Percentiles rank a stretch among this genome's conserved stretches.
These are phyloP conservation scores for Chrysopa pallens DNA, from an alignment of 1,140 invertebrate genomes.

Conservation along the genomic window DNA sequence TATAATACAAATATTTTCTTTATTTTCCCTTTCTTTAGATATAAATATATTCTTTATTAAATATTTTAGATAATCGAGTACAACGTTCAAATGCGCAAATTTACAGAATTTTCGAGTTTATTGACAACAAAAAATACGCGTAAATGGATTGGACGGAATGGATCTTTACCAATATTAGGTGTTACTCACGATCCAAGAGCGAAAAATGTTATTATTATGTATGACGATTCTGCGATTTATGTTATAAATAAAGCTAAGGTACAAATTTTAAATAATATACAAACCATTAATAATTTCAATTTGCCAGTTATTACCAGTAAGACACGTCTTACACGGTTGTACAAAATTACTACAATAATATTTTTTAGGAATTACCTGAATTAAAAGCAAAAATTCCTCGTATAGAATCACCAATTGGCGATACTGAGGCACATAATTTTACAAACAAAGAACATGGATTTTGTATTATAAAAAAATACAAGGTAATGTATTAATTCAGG, in stretches of 20 bases:
- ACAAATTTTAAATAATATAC: slow-evolving; percentile 5
- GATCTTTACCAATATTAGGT: slow-evolving; percentile 28
- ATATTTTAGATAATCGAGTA: slow-evolving; percentile 47
- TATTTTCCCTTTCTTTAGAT: too few species aligned
- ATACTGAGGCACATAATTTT: slow-evolving; percentile 20
- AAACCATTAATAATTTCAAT: too few species aligned
- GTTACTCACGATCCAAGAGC: slow-evolving; percentile 35
- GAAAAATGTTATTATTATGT: slow-evolving; percentile 37
- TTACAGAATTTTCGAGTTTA: slow-evolving; percentile 33
- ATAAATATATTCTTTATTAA: too few species aligned
- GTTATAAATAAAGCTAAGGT: slow-evolving; percentile 39
- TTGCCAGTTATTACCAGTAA: too few species aligned
- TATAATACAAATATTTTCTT: too few species aligned
- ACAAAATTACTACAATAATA: too few species aligned
- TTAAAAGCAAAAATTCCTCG: slow-evolving; percentile 21
- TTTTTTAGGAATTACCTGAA: slow-evolving; percentile 16
- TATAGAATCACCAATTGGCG: slow-evolving; percentile 16
- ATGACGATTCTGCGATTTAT: slow-evolving; percentile 40
- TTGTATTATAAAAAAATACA: slow-evolving; percentile 26
- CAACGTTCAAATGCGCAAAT: slow-evolving; percentile 31
- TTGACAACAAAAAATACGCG: slow-evolving; percentile 24
- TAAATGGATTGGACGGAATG: slow-evolving; percentile 23
- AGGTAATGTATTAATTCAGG: slow-evolving; percentile 16
- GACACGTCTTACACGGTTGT: too few species aligned
- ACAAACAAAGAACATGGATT: slow-evolving; percentile 15